A percentile compares a stretch with the other conserved stretches of the same genome.
Conservation (phyloP, 1,140 invertebrate species). For the Leptonema lineaticorne region DNA sequence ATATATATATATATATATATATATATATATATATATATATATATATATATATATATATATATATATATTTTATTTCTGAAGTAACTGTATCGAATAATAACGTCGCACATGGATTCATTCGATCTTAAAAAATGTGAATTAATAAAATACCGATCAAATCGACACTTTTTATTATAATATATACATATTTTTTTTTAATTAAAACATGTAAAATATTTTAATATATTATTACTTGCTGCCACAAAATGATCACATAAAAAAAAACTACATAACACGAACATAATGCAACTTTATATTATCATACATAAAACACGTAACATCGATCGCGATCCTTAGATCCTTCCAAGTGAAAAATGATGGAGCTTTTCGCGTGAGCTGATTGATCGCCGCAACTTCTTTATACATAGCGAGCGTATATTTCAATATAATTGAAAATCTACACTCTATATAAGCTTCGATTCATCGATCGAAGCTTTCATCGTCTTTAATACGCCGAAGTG, state of each 20-base stretch:
- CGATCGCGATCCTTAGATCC: neutral
- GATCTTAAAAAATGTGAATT: conserved; percentile 3
- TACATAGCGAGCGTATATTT: conserved; percentile 37
- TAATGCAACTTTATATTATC: neutral
- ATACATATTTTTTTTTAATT: too few species aligned
- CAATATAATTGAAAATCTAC: conserved; percentile 34
- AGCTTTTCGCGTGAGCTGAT: conserved; percentile 21
- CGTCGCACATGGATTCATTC: neutral
- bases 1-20: too few species aligned
- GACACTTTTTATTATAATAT: too few species aligned
- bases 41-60: too few species aligned
- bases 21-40: too few species aligned
- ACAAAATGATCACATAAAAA: neutral
- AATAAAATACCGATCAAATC: conserved; percentile 5
- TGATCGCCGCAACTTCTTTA: conserved; percentile 34
- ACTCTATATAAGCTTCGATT: neutral
- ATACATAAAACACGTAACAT: too few species aligned
- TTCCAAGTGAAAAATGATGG: conserved; percentile 35
- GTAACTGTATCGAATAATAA: conserved; percentile 9
- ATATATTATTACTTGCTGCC: too few species aligned
- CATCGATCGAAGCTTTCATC: neutral
- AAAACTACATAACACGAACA: neutral
- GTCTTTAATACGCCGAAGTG: neutral
- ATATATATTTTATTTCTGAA: neutral
- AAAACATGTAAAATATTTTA: too few species aligned